phyloP scores from a whole-genome alignment of 2,888 invertebrate species.

The Urechis unicinctus region DNA sequence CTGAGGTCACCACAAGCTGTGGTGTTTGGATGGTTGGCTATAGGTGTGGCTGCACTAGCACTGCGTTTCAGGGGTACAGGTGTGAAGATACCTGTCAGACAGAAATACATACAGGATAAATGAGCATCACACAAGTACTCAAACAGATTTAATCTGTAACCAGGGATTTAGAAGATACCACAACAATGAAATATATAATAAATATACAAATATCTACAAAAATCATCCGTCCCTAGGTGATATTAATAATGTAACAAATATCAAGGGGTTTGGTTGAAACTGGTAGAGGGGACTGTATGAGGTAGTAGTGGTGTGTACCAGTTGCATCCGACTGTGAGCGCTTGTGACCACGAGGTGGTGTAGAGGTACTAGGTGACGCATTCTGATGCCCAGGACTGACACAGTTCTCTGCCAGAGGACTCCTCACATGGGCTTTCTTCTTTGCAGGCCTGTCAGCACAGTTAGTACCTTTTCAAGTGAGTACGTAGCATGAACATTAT shows the following conservation, averaged over 20 bases:
- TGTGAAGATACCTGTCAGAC: constrained; percentile 5
- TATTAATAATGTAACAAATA: too few relatives aligned
- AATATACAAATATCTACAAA: too few relatives aligned
- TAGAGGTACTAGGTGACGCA: too few relatives aligned
- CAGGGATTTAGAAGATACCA: too few relatives aligned
- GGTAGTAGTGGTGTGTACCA: constrained; percentile 49
- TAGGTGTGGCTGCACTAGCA: constrained; percentile 14
- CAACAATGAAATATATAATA: too few relatives aligned
- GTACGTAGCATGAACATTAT: too few relatives aligned
- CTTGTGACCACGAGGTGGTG: constrained; percentile 65
- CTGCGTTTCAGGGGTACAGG: constrained; percentile 25
- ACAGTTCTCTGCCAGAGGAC: background rate
- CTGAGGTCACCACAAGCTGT: constrained; percentile 62
- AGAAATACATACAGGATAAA: background rate
- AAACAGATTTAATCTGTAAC: background rate
- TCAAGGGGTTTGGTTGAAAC: too few relatives aligned
- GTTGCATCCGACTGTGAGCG: constrained; percentile 71
- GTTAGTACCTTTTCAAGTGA: too few relatives aligned
- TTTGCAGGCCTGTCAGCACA: too few relatives aligned
- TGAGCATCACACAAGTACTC: background rate
- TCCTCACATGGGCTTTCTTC: background rate
- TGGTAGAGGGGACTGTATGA: background rate
- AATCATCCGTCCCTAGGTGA: too few relatives aligned
- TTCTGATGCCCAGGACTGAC: background rate
- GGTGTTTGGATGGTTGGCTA: constrained; percentile 10